These are phyloP conservation scores for Zeus faber DNA, from an alignment of 2,113 vertebrate genomes.

Conservation along the genomic window DNA sequence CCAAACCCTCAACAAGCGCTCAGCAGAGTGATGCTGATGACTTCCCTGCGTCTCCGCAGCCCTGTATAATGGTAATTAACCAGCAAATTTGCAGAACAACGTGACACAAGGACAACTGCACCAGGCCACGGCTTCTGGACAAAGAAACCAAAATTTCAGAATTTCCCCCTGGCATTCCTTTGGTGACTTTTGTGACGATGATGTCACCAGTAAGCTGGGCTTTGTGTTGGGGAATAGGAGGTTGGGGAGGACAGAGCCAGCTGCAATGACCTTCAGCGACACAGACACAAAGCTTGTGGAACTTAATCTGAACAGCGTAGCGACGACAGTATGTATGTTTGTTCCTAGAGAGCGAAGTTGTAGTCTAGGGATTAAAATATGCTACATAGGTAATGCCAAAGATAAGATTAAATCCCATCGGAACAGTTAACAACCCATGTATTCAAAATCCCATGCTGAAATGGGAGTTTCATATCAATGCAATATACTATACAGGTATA, in stretches of 20 bases:
- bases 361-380: too few relatives aligned
- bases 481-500: too few relatives aligned
- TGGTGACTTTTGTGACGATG: slow-evolving; percentile 31
- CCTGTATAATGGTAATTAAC: slow-evolving; percentile 31
- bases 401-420: too few relatives aligned
- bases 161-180: slow-evolving; percentile 18
- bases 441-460: too few relatives aligned
- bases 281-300: neutral
- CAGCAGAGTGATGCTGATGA: too few relatives aligned
- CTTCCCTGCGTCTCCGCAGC: too few relatives aligned
- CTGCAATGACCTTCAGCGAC: neutral
- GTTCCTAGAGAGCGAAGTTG: too few relatives aligned
- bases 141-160: neutral
- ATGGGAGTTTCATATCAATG: too few relatives aligned
- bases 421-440: too few relatives aligned
- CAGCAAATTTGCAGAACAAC: slow-evolving; percentile 30
- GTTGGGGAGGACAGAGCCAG: neutral
- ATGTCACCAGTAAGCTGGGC: slow-evolving; percentile 23
- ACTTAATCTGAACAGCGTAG: neutral
- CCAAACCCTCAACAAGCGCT: too few relatives aligned
- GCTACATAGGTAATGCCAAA: too few relatives aligned
- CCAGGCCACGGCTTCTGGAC: slow-evolving; percentile 3
- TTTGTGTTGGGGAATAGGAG: neutral
- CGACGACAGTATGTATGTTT: neutral
- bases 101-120: slow-evolving; percentile 45